Evolutionary conservation across 2,888 invertebrate genomes (phyloP), one percentile per base, ranked within the genome.

Genomic region (Caenorhabditis afra): DNA sequence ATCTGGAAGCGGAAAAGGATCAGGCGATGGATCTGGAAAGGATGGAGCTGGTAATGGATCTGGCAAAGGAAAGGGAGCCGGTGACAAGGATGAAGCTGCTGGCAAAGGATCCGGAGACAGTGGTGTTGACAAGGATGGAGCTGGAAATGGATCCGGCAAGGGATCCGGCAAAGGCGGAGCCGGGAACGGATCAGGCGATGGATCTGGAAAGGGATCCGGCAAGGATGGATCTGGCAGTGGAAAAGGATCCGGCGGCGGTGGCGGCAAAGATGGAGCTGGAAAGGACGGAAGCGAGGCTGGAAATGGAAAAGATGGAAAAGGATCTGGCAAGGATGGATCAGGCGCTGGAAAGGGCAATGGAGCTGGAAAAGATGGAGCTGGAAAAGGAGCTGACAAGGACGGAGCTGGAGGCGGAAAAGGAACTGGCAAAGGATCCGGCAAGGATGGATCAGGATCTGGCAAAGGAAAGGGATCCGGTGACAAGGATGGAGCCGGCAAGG

Each of bases 351-450:
- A 39, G 3, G 47, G 58, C 12, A 14, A 45, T 37, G 71, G 47
- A 70, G 44, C 44, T n/a, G 79, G 53, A 45, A 49, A 65, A 29
- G 44, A 62, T 3, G 71, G 62, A 35, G n/a, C 18, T 14, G 55
- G 64, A 45, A 35, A 35, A 10, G 47, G 22, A 23, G n/a, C 23
- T 11, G 41, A 29, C 14, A 50, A 50, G 1, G 50, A 50, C 12
- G 55, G 41, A 18, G 5, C 16, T 1, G n/a, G n/a, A n/a, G n/a
- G n/a, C n/a, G n/a, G n/a, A n/a, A n/a, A n/a, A 44, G 45, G 11
- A 64, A 55, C n/a, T 18, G 73, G 73, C 39, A 57, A 65, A 11
- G 81, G 64, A 53, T 20, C 29, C 44, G 75, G 44, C 10, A 66
- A 55, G 18, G 64, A 58, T 22, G 49, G 12, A 8, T 49, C 53